A percentile compares a stretch with the other conserved stretches of the same genome.
phyloP scores from a whole-genome alignment of 2,797 vertebrate genomes.

The Sebastes steindachneri region DNA sequence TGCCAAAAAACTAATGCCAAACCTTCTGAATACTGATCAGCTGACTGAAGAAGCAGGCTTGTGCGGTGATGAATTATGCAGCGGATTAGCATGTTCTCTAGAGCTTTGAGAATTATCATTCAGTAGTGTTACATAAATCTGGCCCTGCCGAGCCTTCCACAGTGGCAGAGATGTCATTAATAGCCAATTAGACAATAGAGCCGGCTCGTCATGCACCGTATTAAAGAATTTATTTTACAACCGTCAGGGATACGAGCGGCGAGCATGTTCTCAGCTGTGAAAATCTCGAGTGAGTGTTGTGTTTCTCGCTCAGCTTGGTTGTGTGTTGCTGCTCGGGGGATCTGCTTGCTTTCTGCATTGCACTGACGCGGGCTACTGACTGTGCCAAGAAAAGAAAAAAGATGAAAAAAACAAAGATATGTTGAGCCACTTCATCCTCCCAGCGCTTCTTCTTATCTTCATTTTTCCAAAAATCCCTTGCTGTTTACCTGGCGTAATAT shows the following conservation, averaged over 20 bases:
- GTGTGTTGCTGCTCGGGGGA: constrained; percentile 48
- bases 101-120: constrained; percentile 59
- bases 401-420: constrained; percentile 27
- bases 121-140: constrained; percentile 52
- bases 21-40: constrained; percentile 47
- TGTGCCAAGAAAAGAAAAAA: constrained; percentile 43
- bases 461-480: constrained; percentile 3
- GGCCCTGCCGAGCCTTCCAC: constrained; percentile 24
- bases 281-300: background rate
- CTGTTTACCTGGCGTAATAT: background rate
- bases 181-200: constrained; percentile 66
- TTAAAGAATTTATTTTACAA: constrained; percentile 41
- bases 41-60: constrained; percentile 24
- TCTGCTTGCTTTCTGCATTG: constrained; percentile 55
- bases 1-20: constrained; percentile 2
- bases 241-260: background rate
- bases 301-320: constrained; percentile 16
- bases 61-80: constrained; percentile 62
- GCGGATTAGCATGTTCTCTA: constrained; percentile 56
- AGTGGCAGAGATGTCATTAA: constrained; percentile 62
- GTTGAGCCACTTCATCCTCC: constrained; percentile 41
- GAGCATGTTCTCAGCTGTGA: constrained; percentile 9
- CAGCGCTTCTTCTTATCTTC: constrained; percentile 18
- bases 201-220: background rate
- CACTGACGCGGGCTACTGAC: constrained; percentile 49